These are phyloP conservation scores for Melanerpes formicivorus DNA, from an alignment of 2,113 vertebrate genomes.

Conservation along the genomic window DNA sequence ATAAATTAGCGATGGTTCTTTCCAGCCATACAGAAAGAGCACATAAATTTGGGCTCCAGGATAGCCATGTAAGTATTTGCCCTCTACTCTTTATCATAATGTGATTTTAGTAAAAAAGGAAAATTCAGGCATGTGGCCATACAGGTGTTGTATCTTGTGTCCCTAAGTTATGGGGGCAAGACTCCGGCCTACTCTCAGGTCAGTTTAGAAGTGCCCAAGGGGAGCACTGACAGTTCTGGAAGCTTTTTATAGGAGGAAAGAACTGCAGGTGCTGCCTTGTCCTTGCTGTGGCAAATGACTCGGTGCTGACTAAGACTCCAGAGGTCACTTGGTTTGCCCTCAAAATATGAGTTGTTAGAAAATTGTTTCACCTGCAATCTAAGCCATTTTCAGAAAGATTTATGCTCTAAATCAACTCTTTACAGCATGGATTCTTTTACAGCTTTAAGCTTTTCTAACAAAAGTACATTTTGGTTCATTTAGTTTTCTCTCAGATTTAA, in stretches of 20 bases:
- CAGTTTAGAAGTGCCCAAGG: background rate
- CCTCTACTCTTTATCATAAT: no score
- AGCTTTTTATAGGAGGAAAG: background rate
- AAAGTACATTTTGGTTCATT: background rate
- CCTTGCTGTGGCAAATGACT: background rate
- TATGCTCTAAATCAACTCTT: slow-evolving; percentile 13
- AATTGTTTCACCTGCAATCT: slow-evolving; percentile 44
- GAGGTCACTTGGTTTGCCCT: slow-evolving; percentile 45
- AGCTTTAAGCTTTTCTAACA: background rate
- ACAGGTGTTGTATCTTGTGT: background rate
- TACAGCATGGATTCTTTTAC: background rate
- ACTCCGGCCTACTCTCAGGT: background rate
- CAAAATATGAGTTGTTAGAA: slow-evolving; percentile 13
- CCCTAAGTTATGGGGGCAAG: background rate
- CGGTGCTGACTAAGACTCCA: slow-evolving; percentile 53
- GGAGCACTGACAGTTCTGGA: background rate
- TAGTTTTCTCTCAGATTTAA: background rate
- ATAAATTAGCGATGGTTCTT: background rate
- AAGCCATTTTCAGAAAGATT: slow-evolving; percentile 43
- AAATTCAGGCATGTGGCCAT: background rate
- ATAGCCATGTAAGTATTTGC: background rate
- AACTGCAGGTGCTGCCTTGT: slow-evolving; percentile 35
- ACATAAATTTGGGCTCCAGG: background rate
- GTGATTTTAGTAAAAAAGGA: background rate
- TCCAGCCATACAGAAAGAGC: background rate